Evolutionary conservation across 2,113 vertebrate species (phyloP), one percentile per base, ranked within the genome.

Genomic region (Ctenodactylus gundi): DNA sequence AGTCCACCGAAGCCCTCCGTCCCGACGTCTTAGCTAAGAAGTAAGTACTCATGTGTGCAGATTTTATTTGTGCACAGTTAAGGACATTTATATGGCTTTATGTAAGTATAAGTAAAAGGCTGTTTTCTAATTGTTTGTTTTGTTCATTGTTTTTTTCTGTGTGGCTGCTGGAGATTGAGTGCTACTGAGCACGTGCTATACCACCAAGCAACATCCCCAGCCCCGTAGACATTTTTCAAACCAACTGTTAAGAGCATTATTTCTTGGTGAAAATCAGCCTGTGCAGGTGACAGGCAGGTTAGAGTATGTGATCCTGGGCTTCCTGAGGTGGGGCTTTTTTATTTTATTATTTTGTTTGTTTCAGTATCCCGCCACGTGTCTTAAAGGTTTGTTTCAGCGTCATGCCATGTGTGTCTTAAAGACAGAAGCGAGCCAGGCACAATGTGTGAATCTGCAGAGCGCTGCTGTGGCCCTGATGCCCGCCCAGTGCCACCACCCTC

Each of bases 11-110:
- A 91, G 98, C 97, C n/a, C 96, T 99, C 68, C 98, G 97, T 65
- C 98, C 98, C 60, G 99, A 99, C 57, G 97, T 99, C 94, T 98
- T 99, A 94, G 98, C 99, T 91, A 98, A 98, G 96, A 99, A 99
- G 99, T 99, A 98, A 99, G 99, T 97, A 91, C 65, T n/a, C 41
- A 58, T 39, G 83, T 77, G 15, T 1, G 27, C n/a, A 51, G 4
- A 77, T 62, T 44, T 91, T 95, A 95, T 84, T 83, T 93, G 29
- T 78, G 31, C 81, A 57, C 75, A 53, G 44, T 73, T 93, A 89
- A 58, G 55, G 75, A 6, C 36, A 92, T 64, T 72, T 27, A 1
- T 67, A 87, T 75, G 62, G 53, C 25, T 75, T 83, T 88, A 8
- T 67, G n/a, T 5, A 49, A 75, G 49, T 88, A 0, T 88, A 90